Evolutionary conservation across 2,797 vertebrate genomes (phyloP), one percentile per base, ranked within the genome.

Genomic region (Sebastes ruberrimus): DNA sequence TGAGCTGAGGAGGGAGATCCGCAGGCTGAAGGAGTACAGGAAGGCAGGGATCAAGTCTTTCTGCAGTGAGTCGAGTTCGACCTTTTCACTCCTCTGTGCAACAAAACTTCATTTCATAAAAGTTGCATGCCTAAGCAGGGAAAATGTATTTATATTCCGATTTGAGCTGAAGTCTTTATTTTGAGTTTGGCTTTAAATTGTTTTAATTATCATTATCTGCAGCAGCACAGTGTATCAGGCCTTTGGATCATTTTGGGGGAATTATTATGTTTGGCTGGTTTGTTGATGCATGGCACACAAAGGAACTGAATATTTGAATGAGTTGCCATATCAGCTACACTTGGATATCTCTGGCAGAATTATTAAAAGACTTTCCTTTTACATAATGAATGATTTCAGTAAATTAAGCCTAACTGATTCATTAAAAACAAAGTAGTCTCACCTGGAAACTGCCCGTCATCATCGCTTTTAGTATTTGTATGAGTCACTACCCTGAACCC

Each of bases 1-100:
- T 93, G 99, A 99, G 91, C 95, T 99, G 91, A 95, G 97, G 80
- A 96, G 96, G 77, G 98, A 99, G 94, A 98, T 99, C 89, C 95
- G 90, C 88, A 89, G 97, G 38, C 96, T 99, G 18, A 97, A 99
- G 93, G 98, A 99, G 87, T 99, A 99, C 94, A 96, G 98, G 90
- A 95, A 92, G 80, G 97, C 97, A 64, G 98, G 98, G 74, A 97
- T 99, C 95, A 98, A 97, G 93, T 98, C 97, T 78, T 99, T 99
- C 95, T 98, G 97, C 89, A 98, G 99, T 99, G 95, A 98, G 97
- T 97, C 88, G 11, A 20, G 6, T 74, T 67, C 71, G 77, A 85
- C 66, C 80, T 86, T 89, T 84, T 69, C 73, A 63, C 38, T 60
- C 35, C 35, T 74, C 23, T 35, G 46, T 25, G 65, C 16, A 42